These are phyloP conservation scores for Suricata suricatta DNA, from an alignment of 2,113 vertebrate genomes.

Conservation along the genomic window DNA sequence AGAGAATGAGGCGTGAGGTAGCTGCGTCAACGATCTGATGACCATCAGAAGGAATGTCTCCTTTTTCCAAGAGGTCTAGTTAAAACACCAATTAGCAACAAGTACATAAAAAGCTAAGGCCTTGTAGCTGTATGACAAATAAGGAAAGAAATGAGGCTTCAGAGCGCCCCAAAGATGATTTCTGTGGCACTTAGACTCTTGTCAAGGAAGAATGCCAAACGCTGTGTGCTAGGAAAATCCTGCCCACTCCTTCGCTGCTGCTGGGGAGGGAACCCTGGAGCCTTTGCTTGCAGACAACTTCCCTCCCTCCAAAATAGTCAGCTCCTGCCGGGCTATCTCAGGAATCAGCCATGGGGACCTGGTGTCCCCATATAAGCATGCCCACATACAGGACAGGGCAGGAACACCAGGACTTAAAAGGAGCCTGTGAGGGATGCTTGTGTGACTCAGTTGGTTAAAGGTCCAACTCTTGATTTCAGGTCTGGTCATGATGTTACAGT, in stretches of 20 bases:
- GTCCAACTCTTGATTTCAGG: no score
- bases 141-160: not conserved
- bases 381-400: not conserved
- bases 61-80: not conserved
- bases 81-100: not conserved
- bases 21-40: not conserved
- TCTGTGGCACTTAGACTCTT: not conserved
- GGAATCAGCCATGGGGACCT: not conserved
- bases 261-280: not conserved
- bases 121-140: not conserved
- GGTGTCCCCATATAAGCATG: not conserved
- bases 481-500: no score
- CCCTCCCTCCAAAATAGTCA: not conserved
- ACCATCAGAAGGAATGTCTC: not conserved
- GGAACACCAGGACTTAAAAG: not conserved
- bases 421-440: not conserved
- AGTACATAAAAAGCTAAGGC: not conserved
- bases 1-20: slow-evolving; percentile 6
- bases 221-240: not conserved
- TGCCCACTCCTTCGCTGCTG: not conserved
- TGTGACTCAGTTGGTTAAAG: no score
- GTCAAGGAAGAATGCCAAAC: not conserved
- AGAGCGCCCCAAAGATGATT: not conserved
- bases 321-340: not conserved
- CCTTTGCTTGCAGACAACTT: not conserved